Base-by-base conservation (phyloP, 2,797 vertebrate genomes). In the Spea hammondii region DNA sequence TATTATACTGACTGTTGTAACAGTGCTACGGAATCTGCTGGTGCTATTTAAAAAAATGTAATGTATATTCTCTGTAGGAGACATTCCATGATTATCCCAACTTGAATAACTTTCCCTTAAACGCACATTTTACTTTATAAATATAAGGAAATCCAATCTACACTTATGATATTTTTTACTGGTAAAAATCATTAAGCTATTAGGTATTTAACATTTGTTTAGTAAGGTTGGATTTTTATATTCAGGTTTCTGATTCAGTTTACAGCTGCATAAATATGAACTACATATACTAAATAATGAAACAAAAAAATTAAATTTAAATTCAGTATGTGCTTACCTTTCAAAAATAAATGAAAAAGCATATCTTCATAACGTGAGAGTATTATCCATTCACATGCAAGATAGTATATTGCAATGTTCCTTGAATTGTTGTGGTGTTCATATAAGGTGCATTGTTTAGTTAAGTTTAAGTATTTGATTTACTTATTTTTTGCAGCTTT, bases 211-310 rank as follows among this genome's bases (percentile, higher is more conserved):
- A 45, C 45, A 76, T 67, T n/a, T 59, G 7, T 6, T 51, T 67
- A 67, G 54, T 75, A 75, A 54, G 47, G 50, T 10, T 47, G 8
- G 44, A 9, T 13, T 12, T 75, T 75, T 54, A 54, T 54, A 54
- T 51, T 51, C 50, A 51, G 50, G 10, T 6, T 11, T 10, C 9
- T 12, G 51, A 59, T 65, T 67, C 17, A 54, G 8, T 68, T 57
- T 57, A 67, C 44, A 67, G 54, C 53, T 76, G 32, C 53, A 68
- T 68, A 76, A 76, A 76, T 76, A 50, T 68, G 50, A 76, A 55
- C 74, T 69, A 68, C 54, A 66, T 75, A 75, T 46, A 13, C 51
- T 12, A 54, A 12, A 55, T 46, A 48, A 47, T 49, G 65, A 45
- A 69, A 68, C 48, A 6, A 57, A 44, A 12, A 64, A 66, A 8